These are phyloP conservation scores for Palythoa caribaeorum DNA, from an alignment of 92 coral and sea anemone species.

Conservation along the genomic window DNA sequence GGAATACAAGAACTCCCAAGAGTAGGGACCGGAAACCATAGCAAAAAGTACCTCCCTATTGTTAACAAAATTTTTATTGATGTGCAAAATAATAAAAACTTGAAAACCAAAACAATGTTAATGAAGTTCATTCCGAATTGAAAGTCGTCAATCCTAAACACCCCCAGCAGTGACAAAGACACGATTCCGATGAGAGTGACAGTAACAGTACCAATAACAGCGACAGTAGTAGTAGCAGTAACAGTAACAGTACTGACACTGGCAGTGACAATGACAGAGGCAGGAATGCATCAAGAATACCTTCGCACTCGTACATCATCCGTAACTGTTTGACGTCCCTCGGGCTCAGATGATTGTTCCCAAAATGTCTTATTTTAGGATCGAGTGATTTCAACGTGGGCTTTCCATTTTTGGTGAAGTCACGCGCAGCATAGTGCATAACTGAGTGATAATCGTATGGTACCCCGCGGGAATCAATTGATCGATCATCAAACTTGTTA, in stretches of 20 bases:
- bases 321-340: constrained; percentile 40
- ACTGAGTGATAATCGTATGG: constrained; percentile 51
- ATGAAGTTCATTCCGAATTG: too few relatives aligned
- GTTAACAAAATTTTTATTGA: too few relatives aligned
- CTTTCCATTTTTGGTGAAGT: constrained; percentile 37
- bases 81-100: too few relatives aligned
- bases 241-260: neutral
- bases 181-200: neutral
- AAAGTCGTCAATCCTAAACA: too few relatives aligned
- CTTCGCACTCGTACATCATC: constrained; percentile 45
- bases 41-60: too few relatives aligned
- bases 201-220: neutral
- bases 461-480: constrained; percentile 41
- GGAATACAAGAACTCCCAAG: too few relatives aligned
- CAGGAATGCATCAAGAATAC: neutral
- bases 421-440: constrained; percentile 55
- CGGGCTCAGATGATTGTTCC: constrained; percentile 45
- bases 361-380: constrained; percentile 30
- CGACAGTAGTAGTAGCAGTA: neutral
- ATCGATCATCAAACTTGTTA: constrained; percentile 15
- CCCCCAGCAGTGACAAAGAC: too few relatives aligned
- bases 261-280: neutral
- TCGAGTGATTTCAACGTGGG: constrained; percentile 38
- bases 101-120: too few relatives aligned
- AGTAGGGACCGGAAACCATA: too few relatives aligned